These are phyloP conservation scores for Oceanodroma tethys DNA, from an alignment of 2,113 vertebrate genomes.

Conservation along the genomic window DNA sequence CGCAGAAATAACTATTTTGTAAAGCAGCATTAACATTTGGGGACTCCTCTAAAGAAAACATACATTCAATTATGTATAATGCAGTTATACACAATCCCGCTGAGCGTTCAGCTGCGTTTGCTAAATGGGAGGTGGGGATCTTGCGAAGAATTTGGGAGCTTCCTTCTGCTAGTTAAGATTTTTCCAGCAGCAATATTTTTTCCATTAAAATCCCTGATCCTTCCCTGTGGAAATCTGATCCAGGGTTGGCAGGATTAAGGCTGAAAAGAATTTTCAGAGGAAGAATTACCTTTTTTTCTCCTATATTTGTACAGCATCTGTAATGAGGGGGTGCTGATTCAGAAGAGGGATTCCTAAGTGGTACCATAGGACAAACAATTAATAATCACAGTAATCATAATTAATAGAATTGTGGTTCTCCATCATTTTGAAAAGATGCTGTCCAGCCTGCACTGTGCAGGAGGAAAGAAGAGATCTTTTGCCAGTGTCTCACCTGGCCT, in stretches of 20 bases:
- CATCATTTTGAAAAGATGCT: background rate
- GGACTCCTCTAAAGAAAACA: conserved; percentile 6
- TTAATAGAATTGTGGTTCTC: background rate
- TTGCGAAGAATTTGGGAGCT: background rate
- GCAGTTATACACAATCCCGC: background rate
- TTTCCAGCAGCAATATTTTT: background rate
- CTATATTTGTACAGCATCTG: background rate
- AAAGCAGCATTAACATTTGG: background rate
- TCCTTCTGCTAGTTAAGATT: background rate
- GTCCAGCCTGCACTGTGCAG: background rate
- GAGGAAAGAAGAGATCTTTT: background rate
- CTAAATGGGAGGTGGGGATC: background rate
- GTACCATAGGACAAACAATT: background rate
- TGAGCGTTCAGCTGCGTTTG: background rate
- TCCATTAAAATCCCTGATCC: background rate
- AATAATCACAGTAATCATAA: background rate
- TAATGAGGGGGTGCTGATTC: background rate
- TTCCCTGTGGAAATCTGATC: background rate
- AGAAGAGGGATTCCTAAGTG: background rate
- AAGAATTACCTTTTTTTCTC: background rate
- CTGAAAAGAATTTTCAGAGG: background rate
- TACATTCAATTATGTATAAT: background rate
- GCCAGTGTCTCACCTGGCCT: background rate
- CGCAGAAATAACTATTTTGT: background rate
- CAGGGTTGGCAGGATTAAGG: background rate